Base-by-base conservation (phyloP, 2,113 vertebrate genomes). In the Phainopepla nitens region DNA sequence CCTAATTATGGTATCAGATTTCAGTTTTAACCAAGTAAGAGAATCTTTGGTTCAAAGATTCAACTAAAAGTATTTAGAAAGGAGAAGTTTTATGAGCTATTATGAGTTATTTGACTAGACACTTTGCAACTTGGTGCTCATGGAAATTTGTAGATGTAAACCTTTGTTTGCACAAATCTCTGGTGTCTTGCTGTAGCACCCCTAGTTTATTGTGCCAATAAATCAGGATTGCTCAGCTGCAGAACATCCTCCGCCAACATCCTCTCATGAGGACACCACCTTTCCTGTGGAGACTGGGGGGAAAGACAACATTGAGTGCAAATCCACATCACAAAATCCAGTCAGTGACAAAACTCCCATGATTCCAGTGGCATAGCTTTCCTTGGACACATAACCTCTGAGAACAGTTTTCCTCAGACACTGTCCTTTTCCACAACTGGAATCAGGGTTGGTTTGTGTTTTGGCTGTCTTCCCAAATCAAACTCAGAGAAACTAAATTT, bases 1-100 rank as follows among this genome's bases (percentile, higher is more conserved):
- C 77, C 68, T 91, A 64, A 72, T 79, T 61, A 44, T 13, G 19
- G 84, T 29, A 96, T 87, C 87, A 86, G 69, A 96, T 90, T 95
- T 86, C 71, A 86, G 47, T 68, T 79, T 88, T 51, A 78, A 89
- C 36, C 45, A 94, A 94, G 77, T 41, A 76, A 71, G 6, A 69
- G 12, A 51, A 28, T 35, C 62, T 81, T 68, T 70, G 51, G 20
- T 41, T 57, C 54, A 82, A 87, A 86, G 70, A 87, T 53, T 29
- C 39, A 78, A 49, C 19, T 65, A 24, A 10, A 73, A 60, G 4
- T 60, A 61, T 49, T 85, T 71, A 73, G 41, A 85, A 71, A 70
- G 12, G 7, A 65, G 25, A 66, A 53, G 36, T 60, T 83, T 50
- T 54, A 47, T 25, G 13, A 58, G 14, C 0, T 39, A 39, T 39